These are phyloP conservation scores for Omphaloscelis lunosa DNA, from an alignment of 2,888 invertebrate species.

Conservation along the genomic window DNA sequence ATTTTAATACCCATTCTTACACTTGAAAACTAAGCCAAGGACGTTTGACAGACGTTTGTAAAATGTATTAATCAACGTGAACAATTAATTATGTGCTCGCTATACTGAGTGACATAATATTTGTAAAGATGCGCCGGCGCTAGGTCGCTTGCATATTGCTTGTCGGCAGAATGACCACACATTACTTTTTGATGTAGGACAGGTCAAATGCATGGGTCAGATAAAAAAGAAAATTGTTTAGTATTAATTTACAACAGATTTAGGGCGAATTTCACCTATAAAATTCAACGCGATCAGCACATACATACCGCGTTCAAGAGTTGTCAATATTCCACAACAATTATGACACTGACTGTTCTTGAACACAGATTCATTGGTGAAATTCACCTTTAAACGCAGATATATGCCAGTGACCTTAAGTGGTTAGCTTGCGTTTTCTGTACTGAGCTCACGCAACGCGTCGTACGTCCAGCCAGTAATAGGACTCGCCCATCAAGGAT, in stretches of 20 bases:
- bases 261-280: neutral
- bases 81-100: slow-evolving; percentile 50
- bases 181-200: slow-evolving; percentile 8
- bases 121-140: slow-evolving; percentile 71
- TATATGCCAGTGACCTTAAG: too few relatives aligned
- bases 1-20: slow-evolving; percentile 33
- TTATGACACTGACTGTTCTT: too few relatives aligned
- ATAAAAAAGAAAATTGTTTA: neutral
- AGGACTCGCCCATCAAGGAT: too few relatives aligned
- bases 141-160: slow-evolving; percentile 66
- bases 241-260: neutral
- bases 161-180: slow-evolving; percentile 34
- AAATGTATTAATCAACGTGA: slow-evolving; percentile 63
- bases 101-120: slow-evolving; percentile 66
- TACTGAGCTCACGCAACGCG: too few relatives aligned
- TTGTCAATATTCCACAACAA: too few relatives aligned
- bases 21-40: slow-evolving; percentile 50
- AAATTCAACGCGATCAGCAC: too few relatives aligned
- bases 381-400: too few relatives aligned
- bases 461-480: too few relatives aligned
- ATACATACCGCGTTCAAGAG: too few relatives aligned
- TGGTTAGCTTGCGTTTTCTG: too few relatives aligned
- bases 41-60: slow-evolving; percentile 32
- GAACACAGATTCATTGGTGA: too few relatives aligned
- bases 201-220: neutral